Evolutionary conservation across 2,888 invertebrate genomes (phyloP).

Genomic region (Phoenoteleia sp.): DNA sequence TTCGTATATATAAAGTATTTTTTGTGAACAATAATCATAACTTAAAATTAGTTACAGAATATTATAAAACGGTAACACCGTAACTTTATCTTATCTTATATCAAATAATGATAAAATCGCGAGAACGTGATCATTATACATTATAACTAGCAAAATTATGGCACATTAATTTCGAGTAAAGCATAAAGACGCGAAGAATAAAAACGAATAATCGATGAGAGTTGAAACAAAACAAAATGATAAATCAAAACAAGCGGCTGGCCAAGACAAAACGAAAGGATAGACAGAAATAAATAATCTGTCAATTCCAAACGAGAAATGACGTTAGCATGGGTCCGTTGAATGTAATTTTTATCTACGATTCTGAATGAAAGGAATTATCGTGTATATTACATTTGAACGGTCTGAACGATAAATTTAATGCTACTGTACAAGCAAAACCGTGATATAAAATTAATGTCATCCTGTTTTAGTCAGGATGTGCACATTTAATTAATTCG

Average conservation of each 20-base stretch:
- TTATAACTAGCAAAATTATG: neutral
- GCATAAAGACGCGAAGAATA: neutral
- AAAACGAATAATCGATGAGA: neutral
- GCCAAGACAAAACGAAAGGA: constrained; percentile 13
- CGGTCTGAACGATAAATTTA: constrained; percentile 14
- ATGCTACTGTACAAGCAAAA: neutral
- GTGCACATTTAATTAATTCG: constrained; percentile 31
- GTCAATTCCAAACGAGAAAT: neutral
- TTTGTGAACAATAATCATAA: too few species aligned
- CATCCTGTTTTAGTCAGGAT: constrained; percentile 21
- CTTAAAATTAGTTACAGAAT: too few species aligned
- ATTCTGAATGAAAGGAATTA: constrained; percentile 2
- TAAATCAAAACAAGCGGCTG: constrained; percentile 20
- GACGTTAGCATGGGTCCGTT: neutral
- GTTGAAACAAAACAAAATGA: constrained; percentile 17
- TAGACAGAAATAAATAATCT: constrained; percentile 6
- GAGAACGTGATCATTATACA: neutral
- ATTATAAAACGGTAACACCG: too few species aligned
- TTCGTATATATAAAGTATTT: too few species aligned
- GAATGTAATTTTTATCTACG: constrained; percentile 22
- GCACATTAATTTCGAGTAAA: neutral
- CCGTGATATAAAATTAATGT: constrained; percentile 24
- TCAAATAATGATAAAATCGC: too few species aligned
- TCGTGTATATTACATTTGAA: neutral
- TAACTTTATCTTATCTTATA: too few species aligned